Percentiles rank a stretch among this genome's conserved stretches.
Conservation (phyloP, 2,888 invertebrate species). For the Philonicus albiceps region DNA sequence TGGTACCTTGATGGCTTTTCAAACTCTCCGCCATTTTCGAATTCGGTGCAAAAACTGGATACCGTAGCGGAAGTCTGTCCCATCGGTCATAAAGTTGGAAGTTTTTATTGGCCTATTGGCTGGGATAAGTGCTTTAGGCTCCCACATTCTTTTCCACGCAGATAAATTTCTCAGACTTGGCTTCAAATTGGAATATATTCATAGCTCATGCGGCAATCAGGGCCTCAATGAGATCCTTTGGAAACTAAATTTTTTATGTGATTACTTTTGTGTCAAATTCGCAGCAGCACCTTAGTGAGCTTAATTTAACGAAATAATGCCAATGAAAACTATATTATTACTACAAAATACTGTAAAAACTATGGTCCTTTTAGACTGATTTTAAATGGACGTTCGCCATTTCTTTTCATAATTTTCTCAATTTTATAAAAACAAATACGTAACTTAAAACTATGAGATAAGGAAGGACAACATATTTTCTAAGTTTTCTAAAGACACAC, state of each 20-base stretch:
- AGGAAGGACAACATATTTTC: no score
- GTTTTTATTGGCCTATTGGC: conserved; percentile 30
- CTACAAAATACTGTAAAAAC: neutral
- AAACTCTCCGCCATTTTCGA: conserved; percentile 12
- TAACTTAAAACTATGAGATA: no score
- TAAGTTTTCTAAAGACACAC: no score
- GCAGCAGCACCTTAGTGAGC: neutral
- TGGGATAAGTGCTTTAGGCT: neutral
- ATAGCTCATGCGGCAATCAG: neutral
- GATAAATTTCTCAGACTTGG: conserved; percentile 3
- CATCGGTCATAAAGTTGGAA: conserved; percentile 25
- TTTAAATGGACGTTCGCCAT: neutral
- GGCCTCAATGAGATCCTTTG: neutral
- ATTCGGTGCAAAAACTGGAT: neutral
- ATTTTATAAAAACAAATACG: no score
- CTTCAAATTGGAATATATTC: neutral
- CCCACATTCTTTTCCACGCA: neutral
- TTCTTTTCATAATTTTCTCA: neutral
- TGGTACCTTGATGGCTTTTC: conserved; percentile 29
- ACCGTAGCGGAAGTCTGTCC: neutral
- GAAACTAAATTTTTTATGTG: conserved; percentile 29
- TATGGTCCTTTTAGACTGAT: neutral
- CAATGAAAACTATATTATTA: neutral
- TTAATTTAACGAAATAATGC: neutral
- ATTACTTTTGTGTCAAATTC: neutral